Evolutionary conservation across 2,113 vertebrate species (phyloP).

Genomic region (Hippocampus abdominalis): DNA sequence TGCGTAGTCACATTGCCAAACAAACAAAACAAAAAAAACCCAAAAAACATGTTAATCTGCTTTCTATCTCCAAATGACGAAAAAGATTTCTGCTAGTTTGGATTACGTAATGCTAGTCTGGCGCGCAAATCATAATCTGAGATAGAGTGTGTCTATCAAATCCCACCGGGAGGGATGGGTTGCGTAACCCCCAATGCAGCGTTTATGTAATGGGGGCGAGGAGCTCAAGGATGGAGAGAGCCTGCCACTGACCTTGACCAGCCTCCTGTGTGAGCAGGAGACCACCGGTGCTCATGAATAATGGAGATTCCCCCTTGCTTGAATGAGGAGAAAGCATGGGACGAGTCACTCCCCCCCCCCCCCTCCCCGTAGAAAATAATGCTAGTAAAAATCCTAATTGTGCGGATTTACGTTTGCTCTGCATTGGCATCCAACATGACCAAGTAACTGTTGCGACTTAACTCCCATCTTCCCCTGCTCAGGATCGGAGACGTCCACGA

Average conservation of each 20-base stretch:
- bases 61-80: conserved; percentile 1
- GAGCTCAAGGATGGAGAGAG: conserved; percentile 42
- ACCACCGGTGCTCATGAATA: conserved; percentile 43
- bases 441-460: not conserved
- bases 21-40: not conserved
- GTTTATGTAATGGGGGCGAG: conserved; percentile 68
- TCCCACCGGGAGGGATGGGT: conserved; percentile 58
- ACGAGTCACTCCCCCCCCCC: not conserved
- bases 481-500: conserved; percentile 87
- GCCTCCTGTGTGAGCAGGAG: conserved; percentile 15
- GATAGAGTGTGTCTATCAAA: conserved; percentile 65
- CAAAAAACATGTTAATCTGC: conserved; percentile 2
- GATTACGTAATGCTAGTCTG: conserved; percentile 55
- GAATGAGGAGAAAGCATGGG: not conserved
- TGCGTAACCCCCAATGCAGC: conserved; percentile 64
- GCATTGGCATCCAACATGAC: not conserved
- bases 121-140: conserved; percentile 55
- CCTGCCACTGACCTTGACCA: conserved; percentile 37
- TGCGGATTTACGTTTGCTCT: not conserved
- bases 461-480: not conserved
- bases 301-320: conserved; percentile 40
- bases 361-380: not conserved
- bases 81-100: conserved; percentile 32
- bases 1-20: conserved; percentile 57
- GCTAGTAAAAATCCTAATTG: not conserved